Percentiles rank a stretch among this genome's conserved stretches.
These are phyloP conservation scores for Seriola quinqueradiata DNA, from an alignment of 2,113 vertebrate species.

Conservation along the genomic window DNA sequence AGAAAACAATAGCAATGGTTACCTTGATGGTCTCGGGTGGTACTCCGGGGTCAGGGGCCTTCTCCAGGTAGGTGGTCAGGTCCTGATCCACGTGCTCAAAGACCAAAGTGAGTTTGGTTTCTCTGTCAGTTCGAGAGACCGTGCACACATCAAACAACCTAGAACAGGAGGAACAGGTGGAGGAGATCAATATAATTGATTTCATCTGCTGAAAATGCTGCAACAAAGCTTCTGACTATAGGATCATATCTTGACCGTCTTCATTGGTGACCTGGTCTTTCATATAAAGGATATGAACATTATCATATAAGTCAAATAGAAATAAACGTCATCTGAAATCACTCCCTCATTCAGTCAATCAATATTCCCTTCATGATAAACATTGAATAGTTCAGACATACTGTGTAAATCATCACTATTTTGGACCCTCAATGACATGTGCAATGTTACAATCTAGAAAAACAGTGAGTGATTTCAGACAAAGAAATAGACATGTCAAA, in stretches of 20 bases:
- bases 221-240: neutral
- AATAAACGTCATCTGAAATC: neutral
- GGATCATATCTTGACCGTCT: neutral
- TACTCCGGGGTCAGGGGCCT: slow-evolving; percentile 97
- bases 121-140: slow-evolving; percentile 95
- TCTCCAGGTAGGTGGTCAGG: slow-evolving; percentile 98
- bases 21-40: slow-evolving; percentile 99
- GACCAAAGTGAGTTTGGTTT: slow-evolving; percentile 97
- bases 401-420: neutral
- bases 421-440: neutral
- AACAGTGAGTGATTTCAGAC: neutral
- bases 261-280: neutral
- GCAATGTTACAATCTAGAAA: neutral
- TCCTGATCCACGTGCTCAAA: slow-evolving; percentile 99
- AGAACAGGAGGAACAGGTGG: slow-evolving; percentile 57
- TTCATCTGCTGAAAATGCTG: neutral
- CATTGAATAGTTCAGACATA: neutral
- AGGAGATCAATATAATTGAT: slow-evolving; percentile 44
- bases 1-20: slow-evolving; percentile 50
- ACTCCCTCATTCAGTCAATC: neutral
- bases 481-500: neutral
- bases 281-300: neutral
- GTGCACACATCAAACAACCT: slow-evolving; percentile 99
- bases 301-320: neutral
- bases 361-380: neutral